phyloP scores from a whole-genome alignment of 2,113 vertebrate genomes.

The Hyla sarda region DNA sequence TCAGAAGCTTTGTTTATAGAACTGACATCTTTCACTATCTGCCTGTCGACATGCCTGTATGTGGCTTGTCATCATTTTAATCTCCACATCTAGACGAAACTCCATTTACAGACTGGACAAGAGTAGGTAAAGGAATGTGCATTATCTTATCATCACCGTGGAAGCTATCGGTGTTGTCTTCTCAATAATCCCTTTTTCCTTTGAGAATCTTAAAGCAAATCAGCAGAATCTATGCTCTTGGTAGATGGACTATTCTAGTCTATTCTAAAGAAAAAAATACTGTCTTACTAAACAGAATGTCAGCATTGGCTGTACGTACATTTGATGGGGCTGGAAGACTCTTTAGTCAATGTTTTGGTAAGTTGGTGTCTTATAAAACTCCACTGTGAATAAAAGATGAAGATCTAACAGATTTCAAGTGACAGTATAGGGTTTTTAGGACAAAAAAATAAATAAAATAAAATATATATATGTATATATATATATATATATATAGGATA shows the following conservation, averaged over 20 bases:
- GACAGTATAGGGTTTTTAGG: too few relatives aligned
- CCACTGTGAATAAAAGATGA: not conserved
- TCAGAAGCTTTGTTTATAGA: slow-evolving; percentile 10
- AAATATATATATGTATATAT: too few relatives aligned
- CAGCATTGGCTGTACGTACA: not conserved
- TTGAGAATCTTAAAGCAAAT: not conserved
- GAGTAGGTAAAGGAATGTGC: slow-evolving; percentile 51
- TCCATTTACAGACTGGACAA: slow-evolving; percentile 45
- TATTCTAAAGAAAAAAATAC: not conserved
- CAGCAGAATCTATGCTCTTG: not conserved
- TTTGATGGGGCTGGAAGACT: not conserved
- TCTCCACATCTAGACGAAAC: slow-evolving; percentile 37
- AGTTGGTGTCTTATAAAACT: not conserved
- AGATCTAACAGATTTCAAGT: not conserved
- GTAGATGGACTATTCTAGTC: not conserved
- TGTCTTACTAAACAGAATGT: not conserved
- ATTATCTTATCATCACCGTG: slow-evolving; percentile 47
- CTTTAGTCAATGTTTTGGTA: not conserved
- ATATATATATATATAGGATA: too few relatives aligned
- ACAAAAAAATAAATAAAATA: too few relatives aligned
- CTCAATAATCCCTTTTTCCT: slow-evolving; percentile 13
- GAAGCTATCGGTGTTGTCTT: slow-evolving; percentile 39
- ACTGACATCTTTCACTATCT: slow-evolving; percentile 18
- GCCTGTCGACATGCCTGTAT: slow-evolving; percentile 34
- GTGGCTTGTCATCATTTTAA: slow-evolving; percentile 52